A percentile compares a stretch with the other conserved stretches of the same genome.
Conservation (phyloP, 2,888 invertebrate genomes). For the Muschampia plurimacula region DNA sequence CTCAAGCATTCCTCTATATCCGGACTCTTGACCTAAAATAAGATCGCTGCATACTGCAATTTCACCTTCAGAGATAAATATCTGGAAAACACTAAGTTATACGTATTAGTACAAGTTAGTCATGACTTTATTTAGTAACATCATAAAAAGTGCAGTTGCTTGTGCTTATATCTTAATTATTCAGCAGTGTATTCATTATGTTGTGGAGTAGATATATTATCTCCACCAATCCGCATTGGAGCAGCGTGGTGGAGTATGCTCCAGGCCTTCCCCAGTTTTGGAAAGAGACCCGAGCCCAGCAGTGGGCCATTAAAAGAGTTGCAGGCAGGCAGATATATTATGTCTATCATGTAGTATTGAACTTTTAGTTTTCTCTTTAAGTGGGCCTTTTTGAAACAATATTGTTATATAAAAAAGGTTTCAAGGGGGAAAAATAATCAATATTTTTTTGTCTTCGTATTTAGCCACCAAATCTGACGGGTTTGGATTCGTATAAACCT, state of each 20-base stretch:
- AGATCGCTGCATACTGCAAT: constrained; percentile 42
- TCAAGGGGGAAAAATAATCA: not conserved
- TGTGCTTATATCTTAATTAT: not conserved
- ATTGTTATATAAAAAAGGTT: not conserved
- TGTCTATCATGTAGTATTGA: too few species aligned
- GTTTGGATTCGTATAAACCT: not conserved
- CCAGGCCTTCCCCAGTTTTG: too few species aligned
- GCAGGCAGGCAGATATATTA: too few species aligned
- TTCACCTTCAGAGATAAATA: constrained; percentile 38
- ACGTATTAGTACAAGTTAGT: constrained; percentile 22
- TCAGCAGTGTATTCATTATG: too few species aligned
- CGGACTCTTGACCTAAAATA: constrained; percentile 56
- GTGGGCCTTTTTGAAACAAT: too few species aligned
- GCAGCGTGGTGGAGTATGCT: too few species aligned
- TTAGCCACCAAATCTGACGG: not conserved
- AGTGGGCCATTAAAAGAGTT: too few species aligned
- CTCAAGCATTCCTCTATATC: constrained; percentile 61
- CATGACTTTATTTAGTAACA: constrained; percentile 13
- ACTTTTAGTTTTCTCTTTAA: too few species aligned
- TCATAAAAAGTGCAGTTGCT: not conserved
- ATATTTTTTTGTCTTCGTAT: not conserved
- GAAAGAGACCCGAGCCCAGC: too few species aligned
- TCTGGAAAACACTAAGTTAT: constrained; percentile 32
- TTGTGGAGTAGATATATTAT: too few species aligned
- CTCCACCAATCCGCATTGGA: too few species aligned